Evolutionary conservation across 2,797 vertebrate species (phyloP), one percentile per base, ranked within the genome.

Genomic region (Australoheros facetus): DNA sequence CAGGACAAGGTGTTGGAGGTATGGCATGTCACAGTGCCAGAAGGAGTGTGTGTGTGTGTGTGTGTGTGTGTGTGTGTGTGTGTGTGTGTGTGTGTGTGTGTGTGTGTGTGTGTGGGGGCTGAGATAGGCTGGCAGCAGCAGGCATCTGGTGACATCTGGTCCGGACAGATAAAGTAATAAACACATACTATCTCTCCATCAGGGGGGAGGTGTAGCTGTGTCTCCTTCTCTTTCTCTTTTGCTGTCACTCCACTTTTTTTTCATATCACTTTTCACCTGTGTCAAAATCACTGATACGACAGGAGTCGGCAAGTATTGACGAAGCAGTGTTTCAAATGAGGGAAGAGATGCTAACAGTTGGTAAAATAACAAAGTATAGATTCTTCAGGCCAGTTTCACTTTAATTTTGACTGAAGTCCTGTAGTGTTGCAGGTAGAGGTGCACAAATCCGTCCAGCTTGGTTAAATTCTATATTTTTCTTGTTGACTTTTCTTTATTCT

Each of bases 141-240:
- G 85, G 81, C 87, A 88, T 90, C 90, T 92, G 90, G 85, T 92
- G 90, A 91, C 93, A 93, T 91, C 91, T 94, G 92, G 87, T 91
- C 84, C 76, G 66, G 82, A 87, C 87, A 90, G 93, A 93, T 93
- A 94, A 93, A 93, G 88, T 92, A 87, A 91, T 91, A 86, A 89
- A 93, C 81, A 89, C 56, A 26, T 30, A 75, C 80, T 91, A 89
- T 90, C 87, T 88, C 79, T 37, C 79, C 88, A 89, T 93, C 89
- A 90, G 57, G 58, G 56, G 85, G 62, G 76, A 82, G 75, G 73
- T 79, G 83, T 45, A 85, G 78, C 55, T 74, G 57, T 81, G 73
- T 69, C 64, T 71, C 66, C 34, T 53, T 75, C 55, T 60, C 14
- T 78, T 51, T 73, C n/a, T 84, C 73, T 55, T 71, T 78, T 14